Evolutionary conservation across 2,113 vertebrate species (phyloP), one percentile per base, ranked within the genome.

Genomic region (Pachyramphus minor): DNA sequence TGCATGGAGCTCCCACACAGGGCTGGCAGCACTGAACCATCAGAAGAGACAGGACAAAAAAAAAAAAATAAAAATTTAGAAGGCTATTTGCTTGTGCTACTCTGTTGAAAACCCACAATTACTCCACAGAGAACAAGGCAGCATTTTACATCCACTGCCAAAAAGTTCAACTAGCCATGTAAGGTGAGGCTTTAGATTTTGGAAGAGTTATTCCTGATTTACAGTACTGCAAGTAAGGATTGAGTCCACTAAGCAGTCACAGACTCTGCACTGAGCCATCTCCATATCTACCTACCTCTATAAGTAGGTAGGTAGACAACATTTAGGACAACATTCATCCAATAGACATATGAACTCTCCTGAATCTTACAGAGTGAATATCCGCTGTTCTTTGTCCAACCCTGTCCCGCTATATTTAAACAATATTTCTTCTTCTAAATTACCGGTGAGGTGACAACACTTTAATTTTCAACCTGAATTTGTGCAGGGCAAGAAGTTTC

Each of bases 401-500:
- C 8, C 49, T 69, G 42, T 59, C 78, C 77, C 9, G 1, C 30
- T 67, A 17, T 47, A 53, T 80, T 87, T 92, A 71, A 80, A 44
- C 42, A 45, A 20, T 33, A 52, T 56, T 74, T 72, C 55, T 84
- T 58, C 58, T 50, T 79, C 31, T 79, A 71, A 81, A 90, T 92
- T 76, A 84, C 59, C 52, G 42, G 21, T 60, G 60, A 77, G 47
- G 21, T 58, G n/a, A 53, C 42, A 87, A 72, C 37, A 55, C 21
- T 87, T 93, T 52, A 66, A 94, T 96, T 95, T 91, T 76, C 92
- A 87, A 66, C 39, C 42, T 69, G 80, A 77, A 95, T 95, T 88
- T 74, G 55, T 80, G 42, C 81, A 60, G 41, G 47, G 62, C 49
- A 76, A 87, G 86, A 78, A 83, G 68, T 84, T 77, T 78, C 62